Evolutionary conservation across 2,113 vertebrate genomes (phyloP).

Genomic region (Podiceps cristatus): DNA sequence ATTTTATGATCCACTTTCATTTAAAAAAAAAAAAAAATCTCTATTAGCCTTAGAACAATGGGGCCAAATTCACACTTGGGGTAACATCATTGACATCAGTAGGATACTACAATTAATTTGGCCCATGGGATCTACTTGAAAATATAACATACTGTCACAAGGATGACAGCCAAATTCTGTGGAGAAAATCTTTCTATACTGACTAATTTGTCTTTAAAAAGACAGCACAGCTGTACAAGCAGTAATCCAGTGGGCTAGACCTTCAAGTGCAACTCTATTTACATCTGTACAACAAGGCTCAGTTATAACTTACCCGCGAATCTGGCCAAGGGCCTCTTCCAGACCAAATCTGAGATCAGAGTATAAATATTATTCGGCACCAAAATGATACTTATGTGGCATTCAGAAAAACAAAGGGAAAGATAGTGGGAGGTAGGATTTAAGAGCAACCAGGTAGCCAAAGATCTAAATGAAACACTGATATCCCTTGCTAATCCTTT

Average conservation of each 20-base stretch:
- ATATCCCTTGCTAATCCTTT: constrained; percentile 42
- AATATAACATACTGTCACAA: constrained; percentile 43
- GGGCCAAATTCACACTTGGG: constrained; percentile 58
- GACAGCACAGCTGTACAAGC: constrained; percentile 19
- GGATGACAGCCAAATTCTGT: constrained; percentile 39
- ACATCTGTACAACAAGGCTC: not conserved
- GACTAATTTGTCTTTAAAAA: constrained; percentile 4
- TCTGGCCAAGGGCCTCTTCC: not conserved
- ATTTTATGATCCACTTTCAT: constrained; percentile 68
- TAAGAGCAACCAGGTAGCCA: not conserved
- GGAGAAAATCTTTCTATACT: constrained; percentile 25
- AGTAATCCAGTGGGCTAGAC: not conserved
- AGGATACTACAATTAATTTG: constrained; percentile 35
- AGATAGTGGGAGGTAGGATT: not conserved
- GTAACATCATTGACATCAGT: constrained; percentile 54
- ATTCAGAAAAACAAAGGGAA: not conserved
- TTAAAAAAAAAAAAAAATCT: not conserved
- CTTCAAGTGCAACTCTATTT: not conserved
- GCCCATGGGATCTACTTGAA: constrained; percentile 54
- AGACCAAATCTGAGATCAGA: not conserved
- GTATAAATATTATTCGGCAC: not conserved
- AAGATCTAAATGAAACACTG: constrained; percentile 7
- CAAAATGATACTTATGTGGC: not conserved
- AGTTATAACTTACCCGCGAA: not conserved
- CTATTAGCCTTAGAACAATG: constrained; percentile 60